Base-by-base conservation (phyloP, 2,113 vertebrate species). In the Malaclemys terrapin region DNA sequence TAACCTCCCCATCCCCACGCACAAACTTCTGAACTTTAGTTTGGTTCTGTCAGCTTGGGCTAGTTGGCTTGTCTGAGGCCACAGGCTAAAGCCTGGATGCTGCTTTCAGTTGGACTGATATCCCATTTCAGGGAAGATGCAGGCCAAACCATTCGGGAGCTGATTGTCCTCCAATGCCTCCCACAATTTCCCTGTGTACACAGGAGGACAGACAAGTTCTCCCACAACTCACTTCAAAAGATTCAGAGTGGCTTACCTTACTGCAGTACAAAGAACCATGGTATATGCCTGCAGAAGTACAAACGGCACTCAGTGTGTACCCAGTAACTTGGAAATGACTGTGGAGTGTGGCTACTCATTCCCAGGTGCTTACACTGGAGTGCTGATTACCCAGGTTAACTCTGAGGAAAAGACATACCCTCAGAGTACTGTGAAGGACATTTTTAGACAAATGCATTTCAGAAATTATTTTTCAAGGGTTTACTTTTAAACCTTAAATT, bases 101-200 rank as follows among this genome's bases (percentile, higher is more conserved):
- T 78, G 45, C 62, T 82, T 87, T 94, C 59, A 87, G 81, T 29
- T 59, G 31, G 9, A 10, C 59, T 72, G 76, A 78, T 95, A 52
- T n/a, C 84, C 31, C 49, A 85, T 91, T 97, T 86, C 84, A 83
- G 89, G 89, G 84, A 69, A 79, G 89, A 92, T 89, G 88, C 88
- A 89, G 94, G 19, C 35, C 75, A 1, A 94, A 87, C 57, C 8
- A 2, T 54, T 45, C 88, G 69, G 94, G 80, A 85, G 82, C 79
- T 91, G 81, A 19, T 86, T 49, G 8, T 92, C 96, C 95, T 86
- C 81, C 27, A n/a, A 12, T 93, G 91, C 62, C 47, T 87, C 82
- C 17, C 22, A 29, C 29, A 5, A 38, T 45, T 89, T 62, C 49
- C 62, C 80, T 76, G 56, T 3, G 1, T 14, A 31, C 86, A 19